Conservation (phyloP, 1,140 invertebrate species). For the Ctenoplectra terminalis region DNA sequence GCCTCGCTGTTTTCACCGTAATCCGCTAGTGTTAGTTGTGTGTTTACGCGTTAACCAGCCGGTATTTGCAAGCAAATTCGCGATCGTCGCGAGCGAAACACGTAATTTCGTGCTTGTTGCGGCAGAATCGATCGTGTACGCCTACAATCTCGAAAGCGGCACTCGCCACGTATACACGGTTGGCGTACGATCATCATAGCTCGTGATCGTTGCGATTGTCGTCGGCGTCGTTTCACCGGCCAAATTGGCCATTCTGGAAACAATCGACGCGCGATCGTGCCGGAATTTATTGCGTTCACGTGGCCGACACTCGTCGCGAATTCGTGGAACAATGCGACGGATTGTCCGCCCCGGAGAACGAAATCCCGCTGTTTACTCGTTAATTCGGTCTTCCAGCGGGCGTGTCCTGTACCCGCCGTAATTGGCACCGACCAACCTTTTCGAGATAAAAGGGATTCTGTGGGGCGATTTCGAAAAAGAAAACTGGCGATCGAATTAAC, state of each 20-base stretch:
- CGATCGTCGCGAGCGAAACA: neutral
- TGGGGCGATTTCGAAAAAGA: neutral
- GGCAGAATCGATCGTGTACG: slow-evolving; percentile 20
- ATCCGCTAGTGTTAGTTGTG: neutral
- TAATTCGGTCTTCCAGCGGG: slow-evolving; percentile 8
- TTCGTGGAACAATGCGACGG: slow-evolving; percentile 37
- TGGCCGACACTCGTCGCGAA: slow-evolving; percentile 33
- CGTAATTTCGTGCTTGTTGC: slow-evolving; percentile 25
- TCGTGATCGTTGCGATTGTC: slow-evolving; percentile 16
- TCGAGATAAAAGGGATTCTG: neutral
- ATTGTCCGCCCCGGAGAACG: neutral
- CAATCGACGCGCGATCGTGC: slow-evolving; percentile 24
- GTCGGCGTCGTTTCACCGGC: slow-evolving; percentile 10
- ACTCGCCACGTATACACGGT: neutral
- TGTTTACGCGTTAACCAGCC: neutral
- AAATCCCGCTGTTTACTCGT: slow-evolving; percentile 20
- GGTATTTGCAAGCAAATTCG: neutral
- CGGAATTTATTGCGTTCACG: slow-evolving; percentile 42
- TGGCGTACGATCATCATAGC: neutral
- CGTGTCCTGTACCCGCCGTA: slow-evolving; percentile 5
- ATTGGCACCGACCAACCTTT: slow-evolving; percentile 19
- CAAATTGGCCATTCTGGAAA: slow-evolving; percentile 38
- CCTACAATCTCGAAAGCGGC: neutral
- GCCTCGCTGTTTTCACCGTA: neutral
- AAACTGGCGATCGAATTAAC: no score